Base-by-base conservation (phyloP, 1,140 invertebrate genomes). In the Apis dorsata region DNA sequence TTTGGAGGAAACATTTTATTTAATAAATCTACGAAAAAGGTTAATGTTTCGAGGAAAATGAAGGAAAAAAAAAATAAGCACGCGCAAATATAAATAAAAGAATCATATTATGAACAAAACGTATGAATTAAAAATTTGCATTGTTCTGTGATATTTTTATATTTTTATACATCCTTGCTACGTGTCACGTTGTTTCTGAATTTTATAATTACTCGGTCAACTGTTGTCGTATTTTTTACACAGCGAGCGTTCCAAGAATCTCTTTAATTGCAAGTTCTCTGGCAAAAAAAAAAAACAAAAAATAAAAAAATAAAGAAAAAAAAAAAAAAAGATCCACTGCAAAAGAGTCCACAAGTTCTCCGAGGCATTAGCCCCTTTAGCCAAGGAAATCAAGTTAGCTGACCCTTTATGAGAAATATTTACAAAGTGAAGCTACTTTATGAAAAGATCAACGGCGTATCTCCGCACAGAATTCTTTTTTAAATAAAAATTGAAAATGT, bases 371-470 rank as follows among this genome's bases (percentile, higher is more conserved):
- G 7, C 57, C 44, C 21, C 44, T 44, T 79, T 62, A 17, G 59
- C 13, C 12, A 68, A 21, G 24, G 8, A 51, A 62, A 79, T 71
- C 17, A 44, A 72, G 57, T 79, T 72, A 79, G 21, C 12, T 62
- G n/a, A 8, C 44, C n/a, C 57, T 79, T 71, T 62, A 28, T n/a
- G 19, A 51, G 55, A 34, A 51, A 28, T 79, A 71, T 71, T 62
- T 71, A 51, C 55, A 51, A 49, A 60, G 19, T 9, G n/a, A 59
- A 51, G 21, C 34, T 51, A 57, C 24, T 57, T 28, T 13, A 13
- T 17, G 24, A 70, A 69, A 69, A 24, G n/a, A 70, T 51, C n/a
- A 13, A 70, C 2, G 21, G 7, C 21, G 21, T n/a, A 21, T 51
- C 51, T 9, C 44, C 12, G 13, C 12, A 13, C 21, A 12, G 11